These are phyloP conservation scores for Acropora yongei DNA, from an alignment of 64 coral and sea anemone species.

Conservation along the genomic window DNA sequence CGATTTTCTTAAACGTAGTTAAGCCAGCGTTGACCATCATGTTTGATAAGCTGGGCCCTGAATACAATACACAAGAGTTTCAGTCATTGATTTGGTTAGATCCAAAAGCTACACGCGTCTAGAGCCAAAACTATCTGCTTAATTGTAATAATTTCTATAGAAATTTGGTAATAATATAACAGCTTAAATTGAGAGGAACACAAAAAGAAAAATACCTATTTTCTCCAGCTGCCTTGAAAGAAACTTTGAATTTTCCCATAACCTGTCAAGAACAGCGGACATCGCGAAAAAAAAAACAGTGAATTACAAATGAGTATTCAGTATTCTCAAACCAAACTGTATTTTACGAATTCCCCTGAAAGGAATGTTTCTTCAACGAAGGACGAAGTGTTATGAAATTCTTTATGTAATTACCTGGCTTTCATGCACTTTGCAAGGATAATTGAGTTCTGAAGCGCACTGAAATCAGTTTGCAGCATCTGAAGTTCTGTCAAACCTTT, in stretches of 20 bases:
- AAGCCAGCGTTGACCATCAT: slow-evolving; percentile 97
- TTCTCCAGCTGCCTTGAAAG: slow-evolving; percentile 98
- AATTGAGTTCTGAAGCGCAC: slow-evolving; percentile 79
- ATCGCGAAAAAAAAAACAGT: neutral
- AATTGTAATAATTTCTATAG: too few relatives aligned
- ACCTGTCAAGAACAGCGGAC: slow-evolving; percentile 41
- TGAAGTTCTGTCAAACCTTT: slow-evolving; percentile 80
- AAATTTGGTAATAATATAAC: too few relatives aligned
- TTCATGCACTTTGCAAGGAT: slow-evolving; percentile 81
- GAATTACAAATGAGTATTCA: neutral
- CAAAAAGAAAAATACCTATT: slow-evolving; percentile 73
- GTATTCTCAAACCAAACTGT: neutral
- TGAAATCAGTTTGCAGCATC: slow-evolving; percentile 68
- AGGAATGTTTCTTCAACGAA: neutral
- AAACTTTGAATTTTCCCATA: slow-evolving; percentile 98
- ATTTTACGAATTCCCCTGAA: neutral
- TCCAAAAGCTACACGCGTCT: too few relatives aligned
- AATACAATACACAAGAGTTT: slow-evolving; percentile 3
- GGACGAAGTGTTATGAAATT: too few relatives aligned
- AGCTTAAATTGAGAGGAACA: neutral
- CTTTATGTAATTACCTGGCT: slow-evolving; percentile 53
- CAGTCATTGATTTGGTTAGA: neutral
- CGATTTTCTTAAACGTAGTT: slow-evolving; percentile 93
- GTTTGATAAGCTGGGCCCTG: slow-evolving; percentile 84
- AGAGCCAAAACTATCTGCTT: too few relatives aligned